Conservation (phyloP, 2,113 vertebrate species). For the Prionailurus bengalensis region DNA sequence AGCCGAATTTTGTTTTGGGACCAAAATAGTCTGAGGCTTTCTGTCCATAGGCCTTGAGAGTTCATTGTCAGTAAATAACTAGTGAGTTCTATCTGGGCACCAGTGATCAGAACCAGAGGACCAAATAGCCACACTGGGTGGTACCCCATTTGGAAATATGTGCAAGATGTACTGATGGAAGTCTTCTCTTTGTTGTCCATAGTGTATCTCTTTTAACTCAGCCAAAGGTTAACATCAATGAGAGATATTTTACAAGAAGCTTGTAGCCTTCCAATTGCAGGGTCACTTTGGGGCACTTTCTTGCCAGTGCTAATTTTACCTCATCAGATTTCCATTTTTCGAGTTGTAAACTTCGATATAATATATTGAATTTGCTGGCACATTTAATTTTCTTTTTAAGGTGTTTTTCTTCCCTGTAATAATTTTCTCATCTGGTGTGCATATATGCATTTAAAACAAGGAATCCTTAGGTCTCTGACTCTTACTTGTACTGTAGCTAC, state of each 20-base stretch:
- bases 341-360: constrained; percentile 39
- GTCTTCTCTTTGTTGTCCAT: neutral
- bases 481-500: neutral
- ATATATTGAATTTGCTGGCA: constrained; percentile 52
- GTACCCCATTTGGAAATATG: neutral
- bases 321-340: constrained; percentile 51
- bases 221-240: constrained; percentile 31
- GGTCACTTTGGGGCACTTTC: constrained; percentile 38
- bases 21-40: neutral
- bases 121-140: neutral
- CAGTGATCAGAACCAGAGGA: constrained; percentile 28
- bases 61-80: neutral
- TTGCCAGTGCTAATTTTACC: constrained; percentile 54
- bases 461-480: neutral
- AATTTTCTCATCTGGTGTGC: constrained; percentile 48
- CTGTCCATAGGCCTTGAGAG: neutral
- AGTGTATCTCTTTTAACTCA: neutral
- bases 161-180: neutral
- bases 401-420: neutral
- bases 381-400: constrained; percentile 60
- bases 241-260: constrained; percentile 31
- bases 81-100: constrained; percentile 8
- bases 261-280: constrained; percentile 38
- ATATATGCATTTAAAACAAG: constrained; percentile 24
- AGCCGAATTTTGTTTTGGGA: constrained; percentile 60